Percentiles rank a stretch among this genome's conserved stretches.
phyloP scores from a whole-genome alignment of 1,140 invertebrate species.

The Drosophila sp. region DNA sequence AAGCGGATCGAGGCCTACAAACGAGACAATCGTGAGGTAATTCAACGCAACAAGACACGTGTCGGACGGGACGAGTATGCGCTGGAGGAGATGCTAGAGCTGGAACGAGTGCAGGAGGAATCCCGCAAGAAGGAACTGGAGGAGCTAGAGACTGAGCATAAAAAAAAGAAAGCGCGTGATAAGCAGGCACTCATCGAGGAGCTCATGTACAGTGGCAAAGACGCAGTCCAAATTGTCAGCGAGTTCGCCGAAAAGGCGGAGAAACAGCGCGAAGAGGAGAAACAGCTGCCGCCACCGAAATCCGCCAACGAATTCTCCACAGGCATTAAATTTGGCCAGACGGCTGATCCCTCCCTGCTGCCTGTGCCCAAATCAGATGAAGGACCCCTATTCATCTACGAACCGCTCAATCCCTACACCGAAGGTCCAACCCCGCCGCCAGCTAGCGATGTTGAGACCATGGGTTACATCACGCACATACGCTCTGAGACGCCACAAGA shows the following conservation, averaged over 20 bases:
- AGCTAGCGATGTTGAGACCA: constrained; percentile 87
- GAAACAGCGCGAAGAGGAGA: constrained; percentile 89
- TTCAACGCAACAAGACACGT: constrained; percentile 93
- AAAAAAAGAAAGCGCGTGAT: constrained; percentile 92
- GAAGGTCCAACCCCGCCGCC: constrained; percentile 91
- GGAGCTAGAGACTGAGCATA: constrained; percentile 88
- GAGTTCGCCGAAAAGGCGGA: constrained; percentile 90
- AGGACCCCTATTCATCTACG: constrained; percentile 90
- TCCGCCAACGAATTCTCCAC: constrained; percentile 90
- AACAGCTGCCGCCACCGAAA: constrained; percentile 85
- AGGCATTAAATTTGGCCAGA: constrained; percentile 90
- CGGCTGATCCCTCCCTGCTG: constrained; percentile 86
- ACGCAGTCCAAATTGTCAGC: constrained; percentile 94
- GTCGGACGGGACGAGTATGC: constrained; percentile 87
- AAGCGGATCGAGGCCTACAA: constrained; percentile 97
- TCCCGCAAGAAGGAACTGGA: constrained; percentile 87
- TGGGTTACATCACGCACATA: constrained; percentile 92
- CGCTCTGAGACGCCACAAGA: constrained; percentile 89
- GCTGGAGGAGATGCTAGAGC: constrained; percentile 94
- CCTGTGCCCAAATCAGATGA: constrained; percentile 90
- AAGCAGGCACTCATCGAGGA: constrained; percentile 97
- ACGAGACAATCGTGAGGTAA: constrained; percentile 95
- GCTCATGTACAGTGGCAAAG: constrained; percentile 95
- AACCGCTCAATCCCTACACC: constrained; percentile 86
- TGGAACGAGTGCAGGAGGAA: constrained; percentile 91